Evolutionary conservation across 2,113 vertebrate genomes (phyloP), one percentile per base, ranked within the genome.

Genomic region (Sula dactylatra): DNA sequence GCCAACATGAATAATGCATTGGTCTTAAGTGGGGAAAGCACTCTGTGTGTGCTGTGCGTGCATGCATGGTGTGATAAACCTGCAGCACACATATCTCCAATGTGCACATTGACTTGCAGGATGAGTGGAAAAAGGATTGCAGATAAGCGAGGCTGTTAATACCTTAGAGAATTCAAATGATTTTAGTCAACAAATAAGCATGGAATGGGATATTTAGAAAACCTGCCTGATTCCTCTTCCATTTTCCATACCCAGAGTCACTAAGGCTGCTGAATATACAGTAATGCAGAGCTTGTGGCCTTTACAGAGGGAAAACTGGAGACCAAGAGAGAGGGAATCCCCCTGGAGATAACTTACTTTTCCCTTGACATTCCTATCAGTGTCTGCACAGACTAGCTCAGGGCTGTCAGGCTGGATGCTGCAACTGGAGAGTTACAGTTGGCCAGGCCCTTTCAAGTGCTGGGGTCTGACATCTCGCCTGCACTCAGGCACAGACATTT

Each of bases 1-100:
- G 59, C 76, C 84, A 77, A 49, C 71, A 88, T 95, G 91, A 95
- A 96, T 96, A 93, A 97, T 95, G 50, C 71, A 90, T 78, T 67
- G 59, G 32, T 93, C 20, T 64, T 67, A 70, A 81, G n/a, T 27
- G 67, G 31, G 36, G n/a, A 86, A 58, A 80, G 82, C 66, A 16
- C 72, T 72, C 29, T 6, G 71, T 67, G 54, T 44, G 49, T 45
- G 4, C 11, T 52, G 6, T 56, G 52, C 4, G 3, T 86, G 74
- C 65, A 29, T 66, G 92, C 12, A 7, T 40, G 62, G 45, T n/a
- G 34, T 45, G 94, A 97, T 95, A 97, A 97, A 94, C 74, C 36
- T 72, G 81, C 88, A 40, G 62, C 7, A 49, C 6, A 1, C 13
- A 0, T 95, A 95, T 96, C 95, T 91, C 90, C 52, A 27, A 74